Evolutionary conservation across 2,888 invertebrate species (phyloP).

Genomic region (Caenorhabditis sp.): DNA sequence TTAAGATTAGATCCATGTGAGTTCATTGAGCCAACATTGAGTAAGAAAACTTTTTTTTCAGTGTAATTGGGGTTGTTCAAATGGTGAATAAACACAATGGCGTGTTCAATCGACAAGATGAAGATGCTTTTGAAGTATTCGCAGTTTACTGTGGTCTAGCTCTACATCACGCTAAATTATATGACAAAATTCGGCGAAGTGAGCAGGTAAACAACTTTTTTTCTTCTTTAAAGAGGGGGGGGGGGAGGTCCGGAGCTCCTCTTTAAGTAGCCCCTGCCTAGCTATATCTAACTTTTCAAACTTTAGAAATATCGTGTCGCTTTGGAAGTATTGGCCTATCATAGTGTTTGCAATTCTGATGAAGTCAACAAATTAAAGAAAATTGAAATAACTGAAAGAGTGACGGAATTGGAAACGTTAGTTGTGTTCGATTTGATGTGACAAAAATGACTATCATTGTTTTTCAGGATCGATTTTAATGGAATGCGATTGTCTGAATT

Average conservation of each 20-base stretch:
- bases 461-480: slow-evolving; percentile 78
- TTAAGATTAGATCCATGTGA: slow-evolving; percentile 77
- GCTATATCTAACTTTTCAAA: not conserved
- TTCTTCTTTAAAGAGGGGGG: not conserved
- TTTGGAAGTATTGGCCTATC: slow-evolving; percentile 84
- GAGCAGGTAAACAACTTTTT: slow-evolving; percentile 76
- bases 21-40: slow-evolving; percentile 7
- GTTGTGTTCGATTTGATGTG: slow-evolving; percentile 4
- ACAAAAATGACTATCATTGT: not conserved
- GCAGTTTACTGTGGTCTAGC: slow-evolving; percentile 86
- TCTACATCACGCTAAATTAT: slow-evolving; percentile 84
- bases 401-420: slow-evolving; percentile 64
- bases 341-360: slow-evolving; percentile 81
- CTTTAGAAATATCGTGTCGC: slow-evolving; percentile 80
- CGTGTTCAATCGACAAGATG: slow-evolving; percentile 78
- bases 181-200: slow-evolving; percentile 83
- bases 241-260: not conserved
- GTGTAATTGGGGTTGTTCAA: slow-evolving; percentile 85
- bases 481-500: slow-evolving; percentile 80
- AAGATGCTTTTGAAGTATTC: slow-evolving; percentile 84
- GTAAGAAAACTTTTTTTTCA: not conserved
- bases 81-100: slow-evolving; percentile 79
- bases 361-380: slow-evolving; percentile 75
- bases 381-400: slow-evolving; percentile 51
- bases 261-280: no score